phyloP scores from a whole-genome alignment of 2,888 invertebrate species.

The Ditylenchus weischeri region DNA sequence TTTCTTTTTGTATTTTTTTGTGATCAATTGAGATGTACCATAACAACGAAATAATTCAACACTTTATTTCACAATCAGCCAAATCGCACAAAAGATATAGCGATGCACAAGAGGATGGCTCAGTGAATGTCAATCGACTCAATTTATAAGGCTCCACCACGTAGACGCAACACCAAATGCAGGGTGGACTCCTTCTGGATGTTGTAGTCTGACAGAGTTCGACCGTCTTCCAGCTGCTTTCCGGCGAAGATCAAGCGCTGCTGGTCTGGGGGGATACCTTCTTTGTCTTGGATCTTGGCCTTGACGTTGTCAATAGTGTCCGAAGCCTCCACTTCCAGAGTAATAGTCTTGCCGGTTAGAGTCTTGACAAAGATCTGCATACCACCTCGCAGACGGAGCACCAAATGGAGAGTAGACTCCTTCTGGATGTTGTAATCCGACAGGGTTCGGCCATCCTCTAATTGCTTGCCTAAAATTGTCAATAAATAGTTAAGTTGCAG shows the following conservation, averaged over 20 bases:
- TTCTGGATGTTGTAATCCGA: constrained; percentile 82
- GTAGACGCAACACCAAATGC: constrained; percentile 66
- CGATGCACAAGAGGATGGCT: too few relatives aligned
- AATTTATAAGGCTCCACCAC: constrained; percentile 29
- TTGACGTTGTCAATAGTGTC: constrained; percentile 55
- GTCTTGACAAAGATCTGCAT: constrained; percentile 98
- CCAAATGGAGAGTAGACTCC: constrained; percentile 68
- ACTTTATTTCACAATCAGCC: too few relatives aligned
- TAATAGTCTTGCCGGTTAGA: constrained; percentile 78
- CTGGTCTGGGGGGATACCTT: constrained; percentile 53
- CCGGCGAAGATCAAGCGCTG: constrained; percentile 60
- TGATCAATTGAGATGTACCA: too few relatives aligned
- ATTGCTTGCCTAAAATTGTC: constrained; percentile 72
- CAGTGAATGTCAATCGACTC: too few relatives aligned
- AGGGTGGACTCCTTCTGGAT: constrained; percentile 78
- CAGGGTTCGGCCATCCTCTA: constrained; percentile 78
- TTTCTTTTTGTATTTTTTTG: too few relatives aligned
- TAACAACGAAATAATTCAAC: too few relatives aligned
- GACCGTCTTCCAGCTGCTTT: constrained; percentile 89
- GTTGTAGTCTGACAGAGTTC: constrained; percentile 86
- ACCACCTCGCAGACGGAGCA: constrained; percentile 74
- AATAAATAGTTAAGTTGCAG: too few relatives aligned
- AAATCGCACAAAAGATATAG: too few relatives aligned
- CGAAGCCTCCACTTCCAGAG: constrained; percentile 53
- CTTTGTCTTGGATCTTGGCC: constrained; percentile 55